Evolutionary conservation across 2,888 invertebrate genomes (phyloP), one percentile per base, ranked within the genome.

Genomic region (Hemicrepidius hirtus): DNA sequence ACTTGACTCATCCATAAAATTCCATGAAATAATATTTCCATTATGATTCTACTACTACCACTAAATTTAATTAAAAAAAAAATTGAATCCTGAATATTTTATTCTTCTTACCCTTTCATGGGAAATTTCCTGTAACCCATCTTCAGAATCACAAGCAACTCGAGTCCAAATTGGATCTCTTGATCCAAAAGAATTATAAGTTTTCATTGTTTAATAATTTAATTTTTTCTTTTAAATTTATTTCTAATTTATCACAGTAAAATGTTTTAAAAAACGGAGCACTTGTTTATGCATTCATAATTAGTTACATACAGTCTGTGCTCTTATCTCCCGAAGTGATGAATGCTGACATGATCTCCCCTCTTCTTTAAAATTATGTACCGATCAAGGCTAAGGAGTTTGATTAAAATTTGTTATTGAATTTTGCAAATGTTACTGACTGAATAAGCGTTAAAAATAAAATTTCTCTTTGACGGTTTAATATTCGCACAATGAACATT

Each of bases 151-250:
- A 63, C 78, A 78, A 50, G 82, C 72, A 16, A 82, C 82, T 72
- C 80, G 81, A 1, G 84, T 82, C 84, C 84, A 84, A 57, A 83
- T 78, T n/a, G 83, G 84, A 66, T 84, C 83, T 53, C 80, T 78
- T 21, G 81, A 80, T 20, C 76, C 76, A 10, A 76, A 76, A 0
- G 80, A 76, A 57, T 78, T 75, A 62, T 80, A 80, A 70, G 76
- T 80, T 16, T 74, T 76, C 80, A 81, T 80, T 13, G 57, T 67
- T 66, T 53, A 41, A 41, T 41, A 41, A 41, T 41, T 41, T 41
- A 41, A n/a, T 41, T 13, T 41, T 41, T 13, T n/a, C 2, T 37
- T n/a, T 13, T 40, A 13, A 24, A 3, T n/a, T 50, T 24, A 50
- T 2, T 12, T 1, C 3, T 24, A 18, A 3, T 50, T 12, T 24